Evolutionary conservation across 1,140 invertebrate genomes (phyloP).

Genomic region (Armadillidium nasatum): DNA sequence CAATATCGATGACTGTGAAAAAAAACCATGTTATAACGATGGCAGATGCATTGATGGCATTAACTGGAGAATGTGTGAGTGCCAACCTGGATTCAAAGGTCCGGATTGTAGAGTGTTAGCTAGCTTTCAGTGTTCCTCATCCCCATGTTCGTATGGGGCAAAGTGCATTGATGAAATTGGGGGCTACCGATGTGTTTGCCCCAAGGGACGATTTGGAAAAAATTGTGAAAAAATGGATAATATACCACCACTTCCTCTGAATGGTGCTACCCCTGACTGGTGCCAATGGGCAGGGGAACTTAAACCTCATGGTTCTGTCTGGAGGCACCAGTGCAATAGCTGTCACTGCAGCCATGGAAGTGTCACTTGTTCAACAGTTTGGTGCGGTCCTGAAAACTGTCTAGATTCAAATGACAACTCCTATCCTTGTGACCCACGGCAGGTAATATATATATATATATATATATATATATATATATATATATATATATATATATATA

Average conservation of each 20-base stretch:
- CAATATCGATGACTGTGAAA: slow-evolving; percentile 73
- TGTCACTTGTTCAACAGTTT: slow-evolving; percentile 74
- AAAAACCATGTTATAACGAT: slow-evolving; percentile 66
- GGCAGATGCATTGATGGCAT: slow-evolving; percentile 71
- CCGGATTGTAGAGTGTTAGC: slow-evolving; percentile 46
- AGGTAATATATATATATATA: slow-evolving; percentile 16
- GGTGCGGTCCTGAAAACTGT: slow-evolving; percentile 78
- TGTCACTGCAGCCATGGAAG: slow-evolving; percentile 70
- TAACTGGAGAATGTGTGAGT: slow-evolving; percentile 71
- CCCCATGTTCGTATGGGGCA: slow-evolving; percentile 82
- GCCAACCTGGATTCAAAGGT: slow-evolving; percentile 69
- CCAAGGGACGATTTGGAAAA: slow-evolving; percentile 69
- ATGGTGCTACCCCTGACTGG: slow-evolving; percentile 26
- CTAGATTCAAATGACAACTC: slow-evolving; percentile 53
- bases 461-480: neutral
- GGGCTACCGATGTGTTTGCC: slow-evolving; percentile 64
- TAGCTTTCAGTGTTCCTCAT: slow-evolving; percentile 58
- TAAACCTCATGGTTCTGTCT: slow-evolving; percentile 59
- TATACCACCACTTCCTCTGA: slow-evolving; percentile 29
- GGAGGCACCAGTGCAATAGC: slow-evolving; percentile 71
- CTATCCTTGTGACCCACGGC: slow-evolving; percentile 29
- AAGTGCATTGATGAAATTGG: slow-evolving; percentile 33
- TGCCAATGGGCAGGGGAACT: slow-evolving; percentile 59
- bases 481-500: slow-evolving; percentile 13
- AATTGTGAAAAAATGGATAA: slow-evolving; percentile 57